Base-by-base conservation (phyloP, 2,113 vertebrate genomes). In the Mungos mungo region DNA sequence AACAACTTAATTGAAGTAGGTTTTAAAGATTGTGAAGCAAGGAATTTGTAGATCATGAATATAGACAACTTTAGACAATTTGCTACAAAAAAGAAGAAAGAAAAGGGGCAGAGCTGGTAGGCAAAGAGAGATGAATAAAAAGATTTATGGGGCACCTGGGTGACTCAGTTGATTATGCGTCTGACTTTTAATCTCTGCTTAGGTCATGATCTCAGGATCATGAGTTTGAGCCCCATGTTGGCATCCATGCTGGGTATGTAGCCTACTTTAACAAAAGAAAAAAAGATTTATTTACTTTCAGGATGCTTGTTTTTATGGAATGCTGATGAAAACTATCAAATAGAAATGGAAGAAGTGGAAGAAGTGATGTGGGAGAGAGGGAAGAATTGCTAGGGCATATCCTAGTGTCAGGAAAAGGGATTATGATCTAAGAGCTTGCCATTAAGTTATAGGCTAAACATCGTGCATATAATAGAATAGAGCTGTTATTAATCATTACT, bases 11-110 rank as follows among this genome's bases (percentile, higher is more conserved):
- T 23, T 95, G 33, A 11, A 82, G 12, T 92, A 88, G 60, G 54
- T 74, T 96, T 96, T 96, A 81, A 45, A 95, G 69, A 76, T 88
- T 81, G 14, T 69, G 33, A 92, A 82, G 13, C 12, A 96, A 93
- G 85, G 25, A 69, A 31, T 33, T 87, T 77, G 21, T 38, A 95
- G 83, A 65, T 79, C 47, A 12, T 96, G 13, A 96, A 68, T 83
- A 81, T 13, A 86, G n/a, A 60, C 29, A 69, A 8, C 35, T 18
- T 16, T 63, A 27, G 54, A 81, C n/a, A n/a, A 84, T 92, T 97
- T 74, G 29, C n/a, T 95, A 35, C 9, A 72, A 72, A 88, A 79
- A 2, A 9, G n/a, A 93, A 16, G 31, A 77, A 94, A 79, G 52
- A 93, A 72, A 68, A 86, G n/a, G 33, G 25, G 14, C 33, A 94